These are phyloP conservation scores for Cynoglossus semilaevis DNA, from an alignment of 2,113 vertebrate species.

Conservation along the genomic window DNA sequence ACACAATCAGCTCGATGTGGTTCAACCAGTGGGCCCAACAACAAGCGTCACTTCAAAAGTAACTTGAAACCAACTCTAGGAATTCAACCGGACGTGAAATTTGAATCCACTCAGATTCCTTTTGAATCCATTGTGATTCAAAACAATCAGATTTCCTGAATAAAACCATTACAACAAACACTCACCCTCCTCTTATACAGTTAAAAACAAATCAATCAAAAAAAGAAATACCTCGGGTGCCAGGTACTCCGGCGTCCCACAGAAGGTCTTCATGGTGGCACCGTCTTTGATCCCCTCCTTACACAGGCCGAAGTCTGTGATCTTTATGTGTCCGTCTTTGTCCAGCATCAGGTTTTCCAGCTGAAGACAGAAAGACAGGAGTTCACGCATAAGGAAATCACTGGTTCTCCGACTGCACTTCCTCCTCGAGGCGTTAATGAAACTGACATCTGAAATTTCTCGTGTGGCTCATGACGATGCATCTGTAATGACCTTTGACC, in stretches of 20 bases:
- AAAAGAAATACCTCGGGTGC: slow-evolving; percentile 86
- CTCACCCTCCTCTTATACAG: not conserved
- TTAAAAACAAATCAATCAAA: not conserved
- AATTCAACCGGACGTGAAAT: too few relatives aligned
- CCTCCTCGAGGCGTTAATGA: not conserved
- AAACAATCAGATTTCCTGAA: too few relatives aligned
- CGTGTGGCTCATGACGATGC: too few relatives aligned
- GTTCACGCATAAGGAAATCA: not conserved
- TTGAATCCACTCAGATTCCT: too few relatives aligned
- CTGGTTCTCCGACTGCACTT: not conserved
- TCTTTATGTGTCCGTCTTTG: slow-evolving; percentile 94
- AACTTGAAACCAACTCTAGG: too few relatives aligned
- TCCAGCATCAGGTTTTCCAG: slow-evolving; percentile 97
- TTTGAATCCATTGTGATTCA: too few relatives aligned
- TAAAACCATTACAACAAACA: too few relatives aligned
- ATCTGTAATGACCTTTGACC: too few relatives aligned
- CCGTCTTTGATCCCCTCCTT: slow-evolving; percentile 92
- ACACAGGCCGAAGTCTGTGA: slow-evolving; percentile 93
- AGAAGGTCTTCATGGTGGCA: slow-evolving; percentile 95
- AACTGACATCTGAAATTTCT: not conserved
- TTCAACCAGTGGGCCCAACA: too few relatives aligned
- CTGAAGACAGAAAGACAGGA: slow-evolving; percentile 55
- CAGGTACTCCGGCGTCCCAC: slow-evolving; percentile 91
- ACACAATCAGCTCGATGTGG: too few relatives aligned
- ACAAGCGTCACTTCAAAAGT: too few relatives aligned